Evolutionary conservation across 1,140 invertebrate genomes (phyloP).

Genomic region (Cheumatopsyche charites): DNA sequence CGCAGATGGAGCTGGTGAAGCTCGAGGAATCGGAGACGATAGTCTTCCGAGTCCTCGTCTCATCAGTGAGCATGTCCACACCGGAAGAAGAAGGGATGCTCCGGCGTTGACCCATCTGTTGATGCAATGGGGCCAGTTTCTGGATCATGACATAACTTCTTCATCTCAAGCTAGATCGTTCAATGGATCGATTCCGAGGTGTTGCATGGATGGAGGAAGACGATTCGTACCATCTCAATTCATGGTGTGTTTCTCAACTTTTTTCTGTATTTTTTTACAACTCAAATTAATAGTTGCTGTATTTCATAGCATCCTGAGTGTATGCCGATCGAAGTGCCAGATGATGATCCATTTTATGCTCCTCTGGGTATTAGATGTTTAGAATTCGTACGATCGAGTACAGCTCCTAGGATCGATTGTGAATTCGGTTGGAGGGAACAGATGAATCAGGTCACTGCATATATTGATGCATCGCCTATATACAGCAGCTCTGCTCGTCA

Average conservation of each 20-base stretch:
- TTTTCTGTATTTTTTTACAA: background rate
- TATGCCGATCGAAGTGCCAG: slow-evolving; percentile 76
- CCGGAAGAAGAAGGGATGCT: slow-evolving; percentile 65
- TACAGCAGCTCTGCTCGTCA: slow-evolving; percentile 86
- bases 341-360: slow-evolving; percentile 74
- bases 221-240: slow-evolving; percentile 67
- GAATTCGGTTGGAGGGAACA: slow-evolving; percentile 75
- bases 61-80: slow-evolving; percentile 70
- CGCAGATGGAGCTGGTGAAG: slow-evolving; percentile 74
- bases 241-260: slow-evolving; percentile 57
- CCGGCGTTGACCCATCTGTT: slow-evolving; percentile 73
- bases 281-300: slow-evolving; percentile 21
- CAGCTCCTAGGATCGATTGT: slow-evolving; percentile 73
- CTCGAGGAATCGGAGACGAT: slow-evolving; percentile 62
- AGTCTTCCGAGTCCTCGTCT: slow-evolving; percentile 70
- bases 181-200: slow-evolving; percentile 80
- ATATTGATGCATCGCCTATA: slow-evolving; percentile 88
- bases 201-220: slow-evolving; percentile 71
- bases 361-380: slow-evolving; percentile 73
- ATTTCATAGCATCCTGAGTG: slow-evolving; percentile 80
- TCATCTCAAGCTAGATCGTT: slow-evolving; percentile 72
- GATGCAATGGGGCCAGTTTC: slow-evolving; percentile 87
- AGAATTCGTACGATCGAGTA: slow-evolving; percentile 75
- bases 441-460: slow-evolving; percentile 85
- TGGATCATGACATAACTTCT: slow-evolving; percentile 82